These are phyloP conservation scores for Erpetoichthys calabaricus DNA, from an alignment of 2,797 vertebrate genomes.

Conservation along the genomic window DNA sequence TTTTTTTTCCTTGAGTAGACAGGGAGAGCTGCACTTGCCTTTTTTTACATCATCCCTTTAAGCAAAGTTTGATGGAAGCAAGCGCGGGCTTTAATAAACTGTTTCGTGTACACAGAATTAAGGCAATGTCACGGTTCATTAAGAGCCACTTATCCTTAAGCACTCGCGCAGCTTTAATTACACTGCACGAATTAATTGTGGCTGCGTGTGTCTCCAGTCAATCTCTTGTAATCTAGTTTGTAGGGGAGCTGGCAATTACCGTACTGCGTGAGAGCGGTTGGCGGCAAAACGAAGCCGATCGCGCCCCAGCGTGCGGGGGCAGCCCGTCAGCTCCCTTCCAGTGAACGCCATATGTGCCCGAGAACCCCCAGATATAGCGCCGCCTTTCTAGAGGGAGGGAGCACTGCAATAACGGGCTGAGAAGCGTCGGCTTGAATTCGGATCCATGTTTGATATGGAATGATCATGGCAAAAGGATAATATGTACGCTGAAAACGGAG, in stretches of 20 bases:
- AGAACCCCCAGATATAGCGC: too few relatives aligned
- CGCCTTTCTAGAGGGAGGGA: too few relatives aligned
- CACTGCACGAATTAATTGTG: slow-evolving; percentile 70
- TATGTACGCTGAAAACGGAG: too few relatives aligned
- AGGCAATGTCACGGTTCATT: slow-evolving; percentile 70
- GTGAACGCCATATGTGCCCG: too few relatives aligned
- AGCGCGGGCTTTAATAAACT: slow-evolving; percentile 48
- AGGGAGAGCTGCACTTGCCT: slow-evolving; percentile 14
- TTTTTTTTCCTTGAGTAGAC: slow-evolving; percentile 28
- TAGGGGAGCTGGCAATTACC: slow-evolving; percentile 10
- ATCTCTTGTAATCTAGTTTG: slow-evolving; percentile 29
- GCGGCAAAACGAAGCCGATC: too few relatives aligned
- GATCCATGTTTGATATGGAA: too few relatives aligned
- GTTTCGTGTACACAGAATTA: slow-evolving; percentile 45
- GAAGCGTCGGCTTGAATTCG: too few relatives aligned
- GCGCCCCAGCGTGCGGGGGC: too few relatives aligned
- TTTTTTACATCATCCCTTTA: slow-evolving; percentile 31
- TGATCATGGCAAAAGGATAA: too few relatives aligned
- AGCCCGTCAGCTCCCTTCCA: too few relatives aligned
- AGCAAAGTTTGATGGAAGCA: slow-evolving; percentile 53
- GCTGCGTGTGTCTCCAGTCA: slow-evolving; percentile 23
- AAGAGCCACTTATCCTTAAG: slow-evolving; percentile 47
- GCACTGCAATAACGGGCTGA: too few relatives aligned
- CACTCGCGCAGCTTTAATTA: slow-evolving; percentile 74
- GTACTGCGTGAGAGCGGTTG: not conserved